Evolutionary conservation across 1,140 invertebrate species (phyloP).

Genomic region (Diorhabda carinulata): DNA sequence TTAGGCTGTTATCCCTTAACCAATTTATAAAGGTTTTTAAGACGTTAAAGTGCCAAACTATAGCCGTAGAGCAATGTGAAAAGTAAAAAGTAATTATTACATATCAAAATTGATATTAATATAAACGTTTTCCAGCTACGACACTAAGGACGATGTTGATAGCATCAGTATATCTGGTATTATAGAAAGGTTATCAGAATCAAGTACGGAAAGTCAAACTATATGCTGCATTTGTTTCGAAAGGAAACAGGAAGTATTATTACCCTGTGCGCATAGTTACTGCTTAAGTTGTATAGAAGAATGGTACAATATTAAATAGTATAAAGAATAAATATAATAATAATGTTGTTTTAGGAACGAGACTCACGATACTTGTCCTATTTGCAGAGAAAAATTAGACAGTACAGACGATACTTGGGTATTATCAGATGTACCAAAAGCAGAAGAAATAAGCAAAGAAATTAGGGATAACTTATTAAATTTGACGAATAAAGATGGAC

Average conservation of each 20-base stretch:
- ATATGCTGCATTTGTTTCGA: slow-evolving; percentile 73
- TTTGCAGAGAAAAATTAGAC: slow-evolving; percentile 59
- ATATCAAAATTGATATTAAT: background rate
- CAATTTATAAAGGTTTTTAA: slow-evolving; percentile 58
- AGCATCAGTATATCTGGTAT: slow-evolving; percentile 30
- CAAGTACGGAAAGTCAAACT: slow-evolving; percentile 35
- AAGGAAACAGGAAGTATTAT: slow-evolving; percentile 59
- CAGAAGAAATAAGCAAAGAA: slow-evolving; percentile 58
- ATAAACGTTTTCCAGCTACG: background rate
- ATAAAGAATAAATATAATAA: background rate
- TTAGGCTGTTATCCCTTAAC: slow-evolving; percentile 56
- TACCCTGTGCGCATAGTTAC: slow-evolving; percentile 66
- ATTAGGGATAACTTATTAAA: slow-evolving; percentile 46
- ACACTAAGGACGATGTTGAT: background rate
- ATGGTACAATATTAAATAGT: slow-evolving; percentile 49
- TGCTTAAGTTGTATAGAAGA: slow-evolving; percentile 66
- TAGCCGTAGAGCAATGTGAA: slow-evolving; percentile 42
- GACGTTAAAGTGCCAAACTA: slow-evolving; percentile 48
- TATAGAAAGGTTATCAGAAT: slow-evolving; percentile 19
- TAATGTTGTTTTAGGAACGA: slow-evolving; percentile 56
- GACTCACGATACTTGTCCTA: slow-evolving; percentile 63
- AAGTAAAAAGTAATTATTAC: slow-evolving; percentile 21
- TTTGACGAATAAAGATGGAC: slow-evolving; percentile 33
- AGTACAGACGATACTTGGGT: slow-evolving; percentile 66
- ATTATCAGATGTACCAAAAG: slow-evolving; percentile 59